Evolutionary conservation across 2,797 vertebrate genomes (phyloP), one percentile per base, ranked within the genome.

Genomic region (Rallus crepitans): DNA sequence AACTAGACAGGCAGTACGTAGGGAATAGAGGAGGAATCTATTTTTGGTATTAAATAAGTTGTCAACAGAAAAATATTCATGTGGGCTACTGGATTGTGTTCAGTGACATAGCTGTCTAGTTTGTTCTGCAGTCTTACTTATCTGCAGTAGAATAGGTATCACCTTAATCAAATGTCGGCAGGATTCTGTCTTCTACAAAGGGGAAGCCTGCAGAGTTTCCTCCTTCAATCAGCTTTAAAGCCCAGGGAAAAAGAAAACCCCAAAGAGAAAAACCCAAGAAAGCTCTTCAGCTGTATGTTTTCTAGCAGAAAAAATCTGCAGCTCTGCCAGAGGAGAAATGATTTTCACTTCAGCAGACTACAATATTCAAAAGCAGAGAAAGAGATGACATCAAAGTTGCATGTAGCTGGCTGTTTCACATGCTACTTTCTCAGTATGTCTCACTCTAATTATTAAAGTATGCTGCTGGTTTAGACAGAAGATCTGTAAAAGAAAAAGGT

Each of bases 31-130:
- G 14, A 91, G 42, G 33, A 79, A 30, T 73, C 39, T 90, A 30
- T 23, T 94, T 94, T 82, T 88, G 31, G 18, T 60, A 66, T 87
- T 94, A 90, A 94, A 68, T 60, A 92, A 95, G 73, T 80, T 96
- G 70, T 94, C 90, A 95, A 33, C 35, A 77, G 59, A 66, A 70
- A 73, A 82, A 12, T 0, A 56, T 47, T 76, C 25, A 66, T 35
- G n/a, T 33, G 45, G 37, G 23, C 75, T 75, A 1, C 35, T 42
- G 52, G 57, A n/a, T 60, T 84, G 63, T 73, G 73, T 60, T 94
- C 16, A 37, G 77, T 83, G 86, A 59, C 66, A 56, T 40, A 76
- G 47, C 70, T 83, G 85, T 71, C 9, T 42, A 27, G 39, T 76
- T 78, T 78, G 57, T 59, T 82, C 4, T 1, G 18, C 70, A 93